These are phyloP conservation scores for Chloroceryle inda DNA, from an alignment of 2,797 vertebrate species.

Conservation along the genomic window DNA sequence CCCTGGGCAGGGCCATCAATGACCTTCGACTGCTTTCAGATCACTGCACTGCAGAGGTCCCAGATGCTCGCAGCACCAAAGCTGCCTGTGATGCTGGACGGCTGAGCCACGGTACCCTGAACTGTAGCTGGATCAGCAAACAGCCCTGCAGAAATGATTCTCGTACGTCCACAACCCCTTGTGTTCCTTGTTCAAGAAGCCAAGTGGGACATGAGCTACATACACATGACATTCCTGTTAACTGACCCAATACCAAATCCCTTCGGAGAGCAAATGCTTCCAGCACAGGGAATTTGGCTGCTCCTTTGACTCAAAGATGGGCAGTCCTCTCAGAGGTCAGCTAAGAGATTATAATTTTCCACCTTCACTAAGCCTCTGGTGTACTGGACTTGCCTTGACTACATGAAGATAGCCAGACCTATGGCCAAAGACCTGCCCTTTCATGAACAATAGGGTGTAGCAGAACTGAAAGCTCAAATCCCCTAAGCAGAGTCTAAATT, in stretches of 20 bases:
- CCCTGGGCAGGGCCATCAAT: background rate
- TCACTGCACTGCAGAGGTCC: background rate
- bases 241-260: background rate
- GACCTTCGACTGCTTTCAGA: rapidly evolving
- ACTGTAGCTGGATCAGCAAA: rapidly evolving
- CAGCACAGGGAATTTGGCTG: background rate
- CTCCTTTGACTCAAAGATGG: background rate
- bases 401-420: background rate
- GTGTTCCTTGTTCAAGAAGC: background rate
- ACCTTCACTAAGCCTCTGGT: background rate
- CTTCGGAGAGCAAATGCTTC: background rate
- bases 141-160: background rate
- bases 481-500: background rate
- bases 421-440: background rate
- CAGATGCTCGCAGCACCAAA: background rate
- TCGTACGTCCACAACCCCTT: rapidly evolving
- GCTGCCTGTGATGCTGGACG: rapidly evolving
- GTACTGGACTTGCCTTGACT: background rate
- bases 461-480: background rate
- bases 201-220: rapidly evolving
- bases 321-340: background rate
- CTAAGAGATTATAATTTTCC: background rate
- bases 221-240: rapidly evolving
- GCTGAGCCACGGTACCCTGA: rapidly evolving
- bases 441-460: background rate